Conservation (phyloP, 2,888 invertebrate genomes). For the Lasioglossum figueresi region DNA sequence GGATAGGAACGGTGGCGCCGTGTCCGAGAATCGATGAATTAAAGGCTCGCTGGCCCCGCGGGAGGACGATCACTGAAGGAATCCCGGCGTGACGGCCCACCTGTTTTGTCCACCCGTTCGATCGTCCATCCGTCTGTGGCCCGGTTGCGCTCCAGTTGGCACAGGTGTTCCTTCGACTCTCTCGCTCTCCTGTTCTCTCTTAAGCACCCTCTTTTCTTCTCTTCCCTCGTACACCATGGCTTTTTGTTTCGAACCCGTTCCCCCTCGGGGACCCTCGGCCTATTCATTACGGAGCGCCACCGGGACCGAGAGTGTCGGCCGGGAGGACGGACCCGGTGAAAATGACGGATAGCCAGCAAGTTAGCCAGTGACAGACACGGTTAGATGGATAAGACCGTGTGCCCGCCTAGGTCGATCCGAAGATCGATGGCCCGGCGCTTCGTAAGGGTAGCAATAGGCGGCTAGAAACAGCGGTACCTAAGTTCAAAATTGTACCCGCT, state of each 20-base stretch:
- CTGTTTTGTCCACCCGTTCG: slow-evolving; percentile 83
- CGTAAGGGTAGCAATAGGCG: neutral
- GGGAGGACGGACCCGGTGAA: slow-evolving; percentile 39
- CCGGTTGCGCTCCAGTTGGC: slow-evolving; percentile 83
- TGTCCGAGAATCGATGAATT: slow-evolving; percentile 59
- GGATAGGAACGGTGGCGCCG: slow-evolving; percentile 55
- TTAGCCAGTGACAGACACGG: slow-evolving; percentile 48
- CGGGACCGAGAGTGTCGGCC: slow-evolving; percentile 58
- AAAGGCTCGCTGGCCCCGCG: slow-evolving; percentile 49
- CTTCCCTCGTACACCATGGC: slow-evolving; percentile 10
- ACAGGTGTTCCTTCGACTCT: slow-evolving; percentile 81
- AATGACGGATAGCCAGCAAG: slow-evolving; percentile 64
- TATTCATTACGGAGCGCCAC: slow-evolving; percentile 64
- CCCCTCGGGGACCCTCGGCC: slow-evolving; percentile 34
- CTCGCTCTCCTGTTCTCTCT: slow-evolving; percentile 24
- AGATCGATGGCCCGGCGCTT: slow-evolving; percentile 22
- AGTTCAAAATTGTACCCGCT: neutral
- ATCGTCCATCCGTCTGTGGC: slow-evolving; percentile 74
- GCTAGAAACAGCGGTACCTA: neutral
- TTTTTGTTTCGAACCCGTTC: slow-evolving; percentile 42
- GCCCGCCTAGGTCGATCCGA: neutral
- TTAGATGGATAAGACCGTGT: slow-evolving; percentile 38
- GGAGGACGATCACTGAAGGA: slow-evolving; percentile 66
- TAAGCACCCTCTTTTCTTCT: neutral
- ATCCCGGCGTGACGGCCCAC: slow-evolving; percentile 79